phyloP scores from a whole-genome alignment of 2,797 vertebrate genomes.

The Rousettus madagascariensis region DNA sequence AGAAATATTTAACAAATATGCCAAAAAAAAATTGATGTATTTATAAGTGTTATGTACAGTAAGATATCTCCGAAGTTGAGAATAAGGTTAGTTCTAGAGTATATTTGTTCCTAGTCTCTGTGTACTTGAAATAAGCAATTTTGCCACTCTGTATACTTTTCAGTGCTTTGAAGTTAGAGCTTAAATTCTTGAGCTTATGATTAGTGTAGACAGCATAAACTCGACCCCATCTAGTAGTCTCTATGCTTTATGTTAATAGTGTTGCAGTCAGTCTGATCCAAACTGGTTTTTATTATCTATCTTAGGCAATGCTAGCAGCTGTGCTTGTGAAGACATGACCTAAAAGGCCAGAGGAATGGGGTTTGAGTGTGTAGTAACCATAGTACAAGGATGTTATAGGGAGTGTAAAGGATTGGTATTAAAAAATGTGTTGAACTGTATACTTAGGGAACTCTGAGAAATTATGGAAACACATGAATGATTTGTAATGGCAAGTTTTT shows the following conservation, averaged over 20 bases:
- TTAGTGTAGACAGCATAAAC: neutral
- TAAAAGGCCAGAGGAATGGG: neutral
- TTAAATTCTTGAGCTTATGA: neutral
- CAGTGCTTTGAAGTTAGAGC: neutral
- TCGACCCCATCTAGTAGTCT: neutral
- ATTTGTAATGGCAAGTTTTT: neutral
- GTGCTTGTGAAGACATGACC: neutral
- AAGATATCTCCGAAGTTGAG: neutral
- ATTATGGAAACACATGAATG: neutral
- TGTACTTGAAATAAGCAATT: neutral
- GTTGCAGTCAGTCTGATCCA: neutral
- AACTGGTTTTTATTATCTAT: neutral
- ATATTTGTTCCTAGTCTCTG: neutral
- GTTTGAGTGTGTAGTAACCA: neutral
- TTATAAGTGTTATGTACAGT: neutral
- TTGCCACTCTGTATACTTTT: neutral
- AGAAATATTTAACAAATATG: slow-evolving; percentile 21
- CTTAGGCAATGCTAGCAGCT: neutral
- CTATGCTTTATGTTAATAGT: neutral
- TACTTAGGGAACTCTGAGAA: neutral
- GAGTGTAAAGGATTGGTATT: no score
- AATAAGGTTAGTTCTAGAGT: neutral
- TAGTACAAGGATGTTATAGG: neutral
- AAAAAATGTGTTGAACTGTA: neutral
- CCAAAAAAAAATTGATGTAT: neutral